phyloP scores from a whole-genome alignment of 2,113 vertebrate species.

The Corythaeola cristata region DNA sequence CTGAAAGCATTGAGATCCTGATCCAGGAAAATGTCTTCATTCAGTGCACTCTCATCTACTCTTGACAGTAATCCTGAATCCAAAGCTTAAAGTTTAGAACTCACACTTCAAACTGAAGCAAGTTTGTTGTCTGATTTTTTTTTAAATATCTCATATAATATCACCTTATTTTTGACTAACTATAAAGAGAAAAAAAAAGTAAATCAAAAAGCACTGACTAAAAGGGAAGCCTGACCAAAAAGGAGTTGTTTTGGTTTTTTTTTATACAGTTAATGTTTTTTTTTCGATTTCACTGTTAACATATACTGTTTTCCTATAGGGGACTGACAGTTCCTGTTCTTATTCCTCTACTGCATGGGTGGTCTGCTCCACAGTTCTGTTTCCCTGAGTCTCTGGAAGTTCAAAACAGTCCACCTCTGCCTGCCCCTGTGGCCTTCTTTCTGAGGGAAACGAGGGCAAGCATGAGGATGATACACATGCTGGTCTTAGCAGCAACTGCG shows the following conservation, averaged over 20 bases:
- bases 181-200: background rate
- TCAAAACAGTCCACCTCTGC: background rate
- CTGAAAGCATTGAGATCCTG: background rate
- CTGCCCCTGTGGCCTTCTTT: background rate
- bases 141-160: rapidly evolving
- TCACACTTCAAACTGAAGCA: background rate
- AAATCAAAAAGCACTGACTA: background rate
- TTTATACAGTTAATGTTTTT: background rate
- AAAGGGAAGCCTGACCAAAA: background rate
- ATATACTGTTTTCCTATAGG: background rate
- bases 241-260: background rate
- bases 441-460: background rate
- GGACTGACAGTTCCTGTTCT: background rate
- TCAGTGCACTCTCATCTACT: background rate
- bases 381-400: background rate
- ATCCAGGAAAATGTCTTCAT: background rate
- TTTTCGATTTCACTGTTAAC: background rate
- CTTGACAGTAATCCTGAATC: background rate
- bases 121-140: background rate
- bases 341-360: background rate
- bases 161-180: background rate
- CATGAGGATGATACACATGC: background rate
- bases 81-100: background rate
- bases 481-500: background rate
- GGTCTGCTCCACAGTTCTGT: background rate